Evolutionary conservation across 2,888 invertebrate genomes (phyloP).

Genomic region (Prosopocoilus inquinatus): DNA sequence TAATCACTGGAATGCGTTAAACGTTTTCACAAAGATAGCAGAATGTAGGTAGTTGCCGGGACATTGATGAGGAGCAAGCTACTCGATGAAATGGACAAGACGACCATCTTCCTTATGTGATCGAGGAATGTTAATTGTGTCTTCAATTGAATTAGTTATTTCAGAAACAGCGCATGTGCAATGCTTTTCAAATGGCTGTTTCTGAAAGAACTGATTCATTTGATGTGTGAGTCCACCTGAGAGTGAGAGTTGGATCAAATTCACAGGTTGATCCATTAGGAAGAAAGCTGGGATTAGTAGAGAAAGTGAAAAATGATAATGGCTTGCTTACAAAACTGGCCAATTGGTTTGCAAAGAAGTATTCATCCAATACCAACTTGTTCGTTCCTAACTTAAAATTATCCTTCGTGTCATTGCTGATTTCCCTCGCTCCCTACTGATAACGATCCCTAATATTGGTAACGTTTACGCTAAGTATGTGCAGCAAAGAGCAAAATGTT

Average conservation of each 20-base stretch:
- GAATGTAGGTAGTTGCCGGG: constrained; percentile 45
- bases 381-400: constrained; percentile 84
- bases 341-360: constrained; percentile 59
- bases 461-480: constrained; percentile 81
- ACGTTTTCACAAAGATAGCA: constrained; percentile 46
- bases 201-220: too few relatives aligned
- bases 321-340: constrained; percentile 49
- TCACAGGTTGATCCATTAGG: constrained; percentile 35
- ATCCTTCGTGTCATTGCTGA: constrained; percentile 81
- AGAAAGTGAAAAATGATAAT: constrained; percentile 43
- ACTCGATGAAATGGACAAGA: constrained; percentile 48
- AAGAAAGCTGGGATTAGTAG: constrained; percentile 43
- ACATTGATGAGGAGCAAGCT: constrained; percentile 55
- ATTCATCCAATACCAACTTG: constrained; percentile 84
- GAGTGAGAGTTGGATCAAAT: constrained; percentile 22
- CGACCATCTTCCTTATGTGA: constrained; percentile 13
- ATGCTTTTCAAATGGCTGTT: too few relatives aligned
- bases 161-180: too few relatives aligned
- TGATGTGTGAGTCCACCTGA: constrained; percentile 44
- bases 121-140: constrained; percentile 36
- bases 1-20: constrained; percentile 44
- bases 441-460: constrained; percentile 82
- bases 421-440: constrained; percentile 72
- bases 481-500: constrained; percentile 60
- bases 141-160: too few relatives aligned